phyloP scores from a whole-genome alignment of 2,888 invertebrate species.

The Augiades crinisus region DNA sequence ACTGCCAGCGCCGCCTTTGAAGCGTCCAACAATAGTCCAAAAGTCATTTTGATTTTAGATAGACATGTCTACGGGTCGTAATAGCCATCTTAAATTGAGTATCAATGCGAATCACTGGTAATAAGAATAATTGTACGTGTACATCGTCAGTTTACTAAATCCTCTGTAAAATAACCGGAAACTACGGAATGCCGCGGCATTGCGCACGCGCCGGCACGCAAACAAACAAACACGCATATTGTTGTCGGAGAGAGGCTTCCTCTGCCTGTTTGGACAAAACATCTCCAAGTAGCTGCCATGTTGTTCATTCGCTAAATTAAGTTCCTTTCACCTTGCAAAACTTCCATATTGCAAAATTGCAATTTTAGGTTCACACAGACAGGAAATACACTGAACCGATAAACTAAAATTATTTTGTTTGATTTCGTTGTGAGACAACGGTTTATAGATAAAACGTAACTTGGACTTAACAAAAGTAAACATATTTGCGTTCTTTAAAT shows the following conservation, averaged over 20 bases:
- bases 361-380: no score
- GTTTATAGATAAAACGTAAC: no score
- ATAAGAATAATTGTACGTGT: neutral
- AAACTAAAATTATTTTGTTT: no score
- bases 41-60: neutral
- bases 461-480: no score
- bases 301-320: slow-evolving; percentile 27
- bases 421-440: no score
- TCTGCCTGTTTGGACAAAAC: slow-evolving; percentile 38
- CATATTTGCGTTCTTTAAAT: no score
- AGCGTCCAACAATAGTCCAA: neutral
- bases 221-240: slow-evolving; percentile 45
- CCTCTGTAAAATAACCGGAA: slow-evolving; percentile 41
- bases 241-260: slow-evolving; percentile 38
- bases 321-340: slow-evolving; percentile 29
- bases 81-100: no score
- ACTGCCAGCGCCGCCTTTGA: no score
- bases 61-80: no score
- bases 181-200: slow-evolving; percentile 39
- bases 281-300: slow-evolving; percentile 13
- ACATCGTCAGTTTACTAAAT: slow-evolving; percentile 10
- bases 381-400: no score
- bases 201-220: slow-evolving; percentile 45
- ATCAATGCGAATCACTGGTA: no score
- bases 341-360: neutral